Evolutionary conservation across 1,140 invertebrate genomes (phyloP), one percentile per base, ranked within the genome.

Genomic region (Drosophila cardini): DNA sequence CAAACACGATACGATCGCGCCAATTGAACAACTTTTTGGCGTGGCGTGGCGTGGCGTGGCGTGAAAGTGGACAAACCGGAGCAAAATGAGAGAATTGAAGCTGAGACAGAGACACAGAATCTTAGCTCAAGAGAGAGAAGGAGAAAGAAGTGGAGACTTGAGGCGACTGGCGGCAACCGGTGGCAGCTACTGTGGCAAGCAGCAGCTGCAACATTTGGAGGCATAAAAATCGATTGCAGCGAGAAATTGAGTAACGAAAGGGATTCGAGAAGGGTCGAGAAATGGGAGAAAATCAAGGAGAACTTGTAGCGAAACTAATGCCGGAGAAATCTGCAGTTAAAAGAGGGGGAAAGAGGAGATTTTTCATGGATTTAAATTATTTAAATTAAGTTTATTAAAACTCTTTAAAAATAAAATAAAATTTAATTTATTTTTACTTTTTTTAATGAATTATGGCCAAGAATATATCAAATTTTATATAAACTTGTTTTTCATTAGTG

Each of bases 61-160:
- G 80, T 46, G 80, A 82, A 83, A 83, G 71, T 82, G 80, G 75
- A 61, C 78, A 75, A 71, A 68, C 72, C 38, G 36, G 43, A 52
- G 46, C 15, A 11, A 15, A 10, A 30, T 32, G 21, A 26, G 21
- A 26, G 21, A 26, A 26, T 4, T 26, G 21, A 26, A 26, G 3
- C 21, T 26, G 1, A 4, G 21, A 26, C 1, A 38, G 11, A 10
- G 18, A 8, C 4, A 16, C 26, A 11, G 26, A 11, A 43, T n/a
- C n/a, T n/a, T n/a, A n/a, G n/a, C n/a, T n/a, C n/a, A 30, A 11
- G 48, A 15, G 11, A 32, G 46, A 0, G 40, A 32, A 0, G 15
- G 2, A 13, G 43, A n/a, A 9, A 18, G 38, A 40, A 38, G 9
- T 38, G 38, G 38, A 40, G 38, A 40, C 38, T 4, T 2, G 38